Base-by-base conservation (phyloP, 1,140 invertebrate species). In the Papilio xuthus region DNA sequence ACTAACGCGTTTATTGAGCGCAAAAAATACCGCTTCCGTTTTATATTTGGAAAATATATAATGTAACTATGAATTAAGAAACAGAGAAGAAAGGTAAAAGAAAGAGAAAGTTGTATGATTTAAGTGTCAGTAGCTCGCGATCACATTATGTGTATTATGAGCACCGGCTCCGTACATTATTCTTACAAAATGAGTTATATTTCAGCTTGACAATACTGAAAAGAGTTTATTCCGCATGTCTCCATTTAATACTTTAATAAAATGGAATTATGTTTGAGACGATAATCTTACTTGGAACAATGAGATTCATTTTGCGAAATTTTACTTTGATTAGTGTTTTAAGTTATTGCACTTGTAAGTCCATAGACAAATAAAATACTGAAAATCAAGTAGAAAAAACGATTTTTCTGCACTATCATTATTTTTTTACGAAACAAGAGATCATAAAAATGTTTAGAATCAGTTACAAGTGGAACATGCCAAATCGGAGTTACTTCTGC, bases 401-500 rank as follows among this genome's bases (percentile, higher is more conserved):
- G 0, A 2, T 1, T n/a, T n/a, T 37, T 37, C 7, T 37, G 4
- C 32, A 37, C 7, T 37, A 37, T 37, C 32, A 37, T 37, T 37
- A 37, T 4, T 37, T 37, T 37, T 37, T 37, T 37, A 6, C 7
- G n/a, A 37, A 37, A 37, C 7, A 37, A 20, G 50, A 53, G 2
- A 10, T 44, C 42, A 18, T 53, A 1, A 20, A 18, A 20, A 20
- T 20, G 50, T 7, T 18, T 53, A 53, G 50, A 53, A 63, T 63
- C 23, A 53, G 50, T 23, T 2, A 18, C 74, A 76, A 63, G 74
- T 76, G 74, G 28, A 76, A 63, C 32, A 32, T 23, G 9, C 53
- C 74, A 76, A 76, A 76, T 60, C 74, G 15, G 32, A 76, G 74
- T 76, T 76, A 60, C 53, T 76, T 63, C 26, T 67, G 50, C 20